phyloP scores from a whole-genome alignment of 1,140 invertebrate species.

The Eriosoma lanigerum region DNA sequence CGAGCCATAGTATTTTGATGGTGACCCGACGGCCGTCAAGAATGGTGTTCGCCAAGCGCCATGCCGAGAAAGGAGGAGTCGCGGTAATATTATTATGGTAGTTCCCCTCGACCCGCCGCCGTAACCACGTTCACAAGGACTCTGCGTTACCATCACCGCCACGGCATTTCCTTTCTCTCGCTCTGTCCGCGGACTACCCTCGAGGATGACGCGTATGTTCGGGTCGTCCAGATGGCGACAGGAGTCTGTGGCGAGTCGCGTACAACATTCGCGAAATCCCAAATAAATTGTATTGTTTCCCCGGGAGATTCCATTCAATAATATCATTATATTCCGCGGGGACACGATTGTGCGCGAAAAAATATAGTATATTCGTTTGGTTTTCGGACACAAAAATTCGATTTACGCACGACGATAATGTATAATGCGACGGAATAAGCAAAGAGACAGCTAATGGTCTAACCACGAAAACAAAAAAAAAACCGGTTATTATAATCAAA shows the following conservation, averaged over 20 bases:
- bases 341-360: too few relatives aligned
- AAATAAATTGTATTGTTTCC: background rate
- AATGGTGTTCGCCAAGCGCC: background rate
- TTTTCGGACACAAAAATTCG: too few relatives aligned
- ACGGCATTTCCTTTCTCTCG: background rate
- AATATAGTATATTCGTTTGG: too few relatives aligned
- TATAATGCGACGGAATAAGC: too few relatives aligned
- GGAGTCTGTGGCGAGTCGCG: background rate
- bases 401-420: too few relatives aligned
- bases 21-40: background rate
- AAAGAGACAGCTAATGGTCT: too few relatives aligned
- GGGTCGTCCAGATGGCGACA: conserved; percentile 17
- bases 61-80: conserved; percentile 19
- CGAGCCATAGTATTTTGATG: too few relatives aligned
- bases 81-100: background rate
- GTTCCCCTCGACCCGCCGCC: background rate
- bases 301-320: background rate
- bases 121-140: background rate
- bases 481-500: too few relatives aligned
- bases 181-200: conserved; percentile 30
- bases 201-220: background rate
- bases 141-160: background rate
- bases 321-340: background rate
- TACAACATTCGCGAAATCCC: background rate
- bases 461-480: too few relatives aligned